Evolutionary conservation across 2,888 invertebrate species (phyloP).

Genomic region (Lamellibrachia columna): DNA sequence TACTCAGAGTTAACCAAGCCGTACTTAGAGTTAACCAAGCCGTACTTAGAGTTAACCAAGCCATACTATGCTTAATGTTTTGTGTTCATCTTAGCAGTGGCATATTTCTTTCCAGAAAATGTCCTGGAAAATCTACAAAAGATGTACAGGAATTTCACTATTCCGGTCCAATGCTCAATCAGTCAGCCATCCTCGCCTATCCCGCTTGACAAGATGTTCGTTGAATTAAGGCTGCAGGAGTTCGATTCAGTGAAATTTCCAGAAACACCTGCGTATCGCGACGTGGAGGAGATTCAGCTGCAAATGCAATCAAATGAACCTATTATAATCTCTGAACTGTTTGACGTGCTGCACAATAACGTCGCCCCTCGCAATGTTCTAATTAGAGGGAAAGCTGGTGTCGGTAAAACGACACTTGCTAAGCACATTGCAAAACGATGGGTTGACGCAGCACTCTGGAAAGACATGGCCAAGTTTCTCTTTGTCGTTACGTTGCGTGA

Average conservation of each 20-base stretch:
- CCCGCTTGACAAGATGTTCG: background rate
- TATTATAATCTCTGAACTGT: background rate
- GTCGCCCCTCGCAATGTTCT: background rate
- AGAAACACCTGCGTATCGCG: background rate
- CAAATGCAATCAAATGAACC: background rate
- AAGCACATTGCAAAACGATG: background rate
- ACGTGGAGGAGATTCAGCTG: background rate
- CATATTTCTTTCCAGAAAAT: background rate
- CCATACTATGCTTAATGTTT: too few species aligned
- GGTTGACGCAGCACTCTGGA: background rate
- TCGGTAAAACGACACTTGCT: background rate
- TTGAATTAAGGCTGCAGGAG: background rate
- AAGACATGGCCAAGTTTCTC: background rate
- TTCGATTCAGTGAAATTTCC: background rate
- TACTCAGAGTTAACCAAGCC: too few species aligned
- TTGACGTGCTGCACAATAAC: background rate
- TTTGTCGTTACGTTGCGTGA: background rate
- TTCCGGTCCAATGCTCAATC: background rate
- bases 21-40: too few species aligned
- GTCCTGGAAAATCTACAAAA: background rate
- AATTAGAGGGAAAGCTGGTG: background rate
- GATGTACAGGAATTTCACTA: background rate
- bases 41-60: too few species aligned
- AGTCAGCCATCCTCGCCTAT: background rate
- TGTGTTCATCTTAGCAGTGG: background rate